Conservation (phyloP, 2,797 vertebrate genomes). For the Picus viridis region DNA sequence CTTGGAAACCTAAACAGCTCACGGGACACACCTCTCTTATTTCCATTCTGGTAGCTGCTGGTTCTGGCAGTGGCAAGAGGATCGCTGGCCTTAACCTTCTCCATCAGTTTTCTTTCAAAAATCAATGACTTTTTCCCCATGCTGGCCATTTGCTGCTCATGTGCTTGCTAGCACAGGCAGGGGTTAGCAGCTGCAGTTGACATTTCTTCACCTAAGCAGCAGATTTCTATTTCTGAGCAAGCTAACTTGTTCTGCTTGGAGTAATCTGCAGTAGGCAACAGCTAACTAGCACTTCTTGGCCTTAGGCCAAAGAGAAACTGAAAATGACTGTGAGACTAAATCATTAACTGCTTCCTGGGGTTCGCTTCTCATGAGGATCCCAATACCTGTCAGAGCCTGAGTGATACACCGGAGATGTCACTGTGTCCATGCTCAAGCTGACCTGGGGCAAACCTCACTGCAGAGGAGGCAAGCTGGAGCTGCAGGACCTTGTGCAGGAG, state of each 20-base stretch:
- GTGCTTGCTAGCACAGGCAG: background rate
- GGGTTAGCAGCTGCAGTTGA: background rate
- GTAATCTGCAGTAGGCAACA: background rate
- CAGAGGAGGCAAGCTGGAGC: background rate
- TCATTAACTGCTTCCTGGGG: background rate
- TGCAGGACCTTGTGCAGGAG: background rate
- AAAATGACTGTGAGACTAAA: background rate
- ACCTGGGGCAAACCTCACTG: background rate
- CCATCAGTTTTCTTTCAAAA: conserved; percentile 18
- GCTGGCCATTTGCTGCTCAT: background rate
- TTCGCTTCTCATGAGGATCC: rapidly evolving
- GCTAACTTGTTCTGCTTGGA: background rate
- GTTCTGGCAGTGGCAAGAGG: background rate
- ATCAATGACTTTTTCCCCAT: background rate
- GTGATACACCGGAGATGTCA: rapidly evolving
- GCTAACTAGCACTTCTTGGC: background rate
- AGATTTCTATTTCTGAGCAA: background rate
- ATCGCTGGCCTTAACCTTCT: background rate
- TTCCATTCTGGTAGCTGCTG: conserved; percentile 30
- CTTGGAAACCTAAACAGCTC: background rate
- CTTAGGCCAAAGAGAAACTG: background rate
- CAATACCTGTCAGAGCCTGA: background rate
- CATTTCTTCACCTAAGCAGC: background rate
- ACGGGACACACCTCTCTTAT: background rate
- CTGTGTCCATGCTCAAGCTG: rapidly evolving